Evolutionary conservation across 2,888 invertebrate species (phyloP).

Genomic region (Anoplius nigerrimus): DNA sequence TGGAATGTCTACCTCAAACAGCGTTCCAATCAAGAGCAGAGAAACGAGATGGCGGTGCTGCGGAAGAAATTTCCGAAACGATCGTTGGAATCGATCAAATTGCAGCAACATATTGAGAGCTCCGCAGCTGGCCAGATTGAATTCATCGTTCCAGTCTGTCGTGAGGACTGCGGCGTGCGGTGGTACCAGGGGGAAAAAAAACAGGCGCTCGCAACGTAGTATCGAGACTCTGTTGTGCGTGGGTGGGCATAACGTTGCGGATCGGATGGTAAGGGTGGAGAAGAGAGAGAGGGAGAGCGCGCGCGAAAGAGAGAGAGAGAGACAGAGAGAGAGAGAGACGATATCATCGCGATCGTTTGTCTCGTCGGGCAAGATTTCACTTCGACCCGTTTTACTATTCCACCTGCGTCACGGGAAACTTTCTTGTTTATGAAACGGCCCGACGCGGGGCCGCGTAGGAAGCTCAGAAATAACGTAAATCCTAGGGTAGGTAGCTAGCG

Average conservation of each 20-base stretch:
- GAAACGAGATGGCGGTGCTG: background rate
- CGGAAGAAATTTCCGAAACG: no score
- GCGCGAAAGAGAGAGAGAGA: background rate
- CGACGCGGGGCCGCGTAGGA: conserved; percentile 27
- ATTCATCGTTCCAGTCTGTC: conserved; percentile 1
- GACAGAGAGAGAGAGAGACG: conserved; percentile 16
- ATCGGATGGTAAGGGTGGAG: background rate
- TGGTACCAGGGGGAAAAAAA: no score
- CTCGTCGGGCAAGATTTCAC: conserved; percentile 49
- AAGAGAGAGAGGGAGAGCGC: background rate
- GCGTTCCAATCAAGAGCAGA: background rate
- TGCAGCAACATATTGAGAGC: background rate
- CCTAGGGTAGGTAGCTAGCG: conserved; percentile 38
- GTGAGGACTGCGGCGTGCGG: no score
- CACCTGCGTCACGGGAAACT: conserved; percentile 55
- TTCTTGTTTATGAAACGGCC: conserved; percentile 61
- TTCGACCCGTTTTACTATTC: conserved; percentile 53
- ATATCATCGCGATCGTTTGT: conserved; percentile 52
- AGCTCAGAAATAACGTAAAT: conserved; percentile 56
- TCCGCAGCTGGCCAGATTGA: background rate
- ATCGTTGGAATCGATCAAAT: no score
- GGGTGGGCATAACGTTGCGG: background rate
- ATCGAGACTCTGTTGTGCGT: no score
- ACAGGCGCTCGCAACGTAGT: no score
- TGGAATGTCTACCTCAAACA: background rate